phyloP scores from a whole-genome alignment of 2,888 invertebrate species.

The Acrobasis suavella region DNA sequence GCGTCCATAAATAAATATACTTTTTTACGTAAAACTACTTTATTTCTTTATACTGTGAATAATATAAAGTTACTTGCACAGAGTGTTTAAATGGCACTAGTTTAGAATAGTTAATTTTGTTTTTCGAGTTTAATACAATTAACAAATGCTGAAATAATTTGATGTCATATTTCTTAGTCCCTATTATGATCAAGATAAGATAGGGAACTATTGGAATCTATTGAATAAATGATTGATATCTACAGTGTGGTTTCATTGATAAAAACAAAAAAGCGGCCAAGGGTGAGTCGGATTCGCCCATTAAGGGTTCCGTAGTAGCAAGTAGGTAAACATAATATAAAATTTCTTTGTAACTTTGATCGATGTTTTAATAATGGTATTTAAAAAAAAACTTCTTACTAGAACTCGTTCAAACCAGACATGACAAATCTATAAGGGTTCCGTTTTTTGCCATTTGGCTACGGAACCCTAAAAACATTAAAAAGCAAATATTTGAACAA shows the following conservation, averaged over 20 bases:
- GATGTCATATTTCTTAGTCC: slow-evolving; percentile 1
- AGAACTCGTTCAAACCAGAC: too few relatives aligned
- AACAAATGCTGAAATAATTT: slow-evolving; percentile 4
- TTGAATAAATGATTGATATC: slow-evolving; percentile 17
- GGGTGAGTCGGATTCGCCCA: too few relatives aligned
- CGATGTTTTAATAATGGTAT: too few relatives aligned
- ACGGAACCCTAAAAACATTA: background rate
- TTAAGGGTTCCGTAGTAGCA: too few relatives aligned
- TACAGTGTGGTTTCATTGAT: background rate
- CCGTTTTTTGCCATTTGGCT: too few relatives aligned
- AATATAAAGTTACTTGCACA: background rate
- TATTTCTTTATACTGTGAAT: background rate
- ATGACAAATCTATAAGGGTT: too few relatives aligned
- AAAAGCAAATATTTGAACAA: background rate
- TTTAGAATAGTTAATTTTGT: background rate
- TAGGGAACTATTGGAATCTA: background rate
- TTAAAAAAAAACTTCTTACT: too few relatives aligned
- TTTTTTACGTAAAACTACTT: too few relatives aligned
- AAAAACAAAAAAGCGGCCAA: too few relatives aligned
- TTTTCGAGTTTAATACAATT: background rate
- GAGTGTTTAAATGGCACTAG: background rate
- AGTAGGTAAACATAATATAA: too few relatives aligned
- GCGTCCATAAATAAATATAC: too few relatives aligned
- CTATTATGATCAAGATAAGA: slow-evolving; percentile 12
- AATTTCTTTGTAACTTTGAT: too few relatives aligned